These are phyloP conservation scores for Platycercus adscitus DNA, from an alignment of 2,113 vertebrate genomes.

Conservation along the genomic window DNA sequence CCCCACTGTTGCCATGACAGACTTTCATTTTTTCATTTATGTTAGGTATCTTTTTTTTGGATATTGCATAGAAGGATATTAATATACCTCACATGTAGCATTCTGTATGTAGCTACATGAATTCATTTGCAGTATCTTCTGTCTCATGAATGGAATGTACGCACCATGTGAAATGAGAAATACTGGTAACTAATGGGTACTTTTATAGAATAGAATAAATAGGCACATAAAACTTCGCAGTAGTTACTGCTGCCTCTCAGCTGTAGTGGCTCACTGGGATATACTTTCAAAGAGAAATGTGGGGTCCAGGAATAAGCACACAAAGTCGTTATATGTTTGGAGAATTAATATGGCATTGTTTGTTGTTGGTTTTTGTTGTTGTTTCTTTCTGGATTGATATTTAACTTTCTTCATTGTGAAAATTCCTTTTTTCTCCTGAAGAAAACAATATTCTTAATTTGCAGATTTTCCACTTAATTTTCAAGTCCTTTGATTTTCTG, in stretches of 20 bases:
- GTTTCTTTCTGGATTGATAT: neutral
- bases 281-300: slow-evolving; percentile 15
- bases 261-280: slow-evolving; percentile 9
- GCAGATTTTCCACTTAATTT: neutral
- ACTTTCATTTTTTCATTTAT: neutral
- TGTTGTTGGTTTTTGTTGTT: neutral
- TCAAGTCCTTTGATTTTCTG: neutral
- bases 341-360: neutral
- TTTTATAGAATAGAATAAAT: slow-evolving; percentile 48
- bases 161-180: neutral
- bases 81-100: neutral
- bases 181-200: neutral
- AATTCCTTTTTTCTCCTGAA: neutral
- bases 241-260: slow-evolving; percentile 47
- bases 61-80: neutral
- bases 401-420: neutral
- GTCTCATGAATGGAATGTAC: neutral
- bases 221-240: slow-evolving; percentile 6
- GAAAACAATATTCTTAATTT: neutral
- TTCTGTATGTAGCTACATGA: neutral
- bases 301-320: neutral
- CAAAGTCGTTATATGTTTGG: neutral
- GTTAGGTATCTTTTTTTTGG: neutral
- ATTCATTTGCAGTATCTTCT: neutral
- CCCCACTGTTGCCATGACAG: neutral